phyloP scores from a whole-genome alignment of 2,113 vertebrate species.

The Brienomyrus longianalis region DNA sequence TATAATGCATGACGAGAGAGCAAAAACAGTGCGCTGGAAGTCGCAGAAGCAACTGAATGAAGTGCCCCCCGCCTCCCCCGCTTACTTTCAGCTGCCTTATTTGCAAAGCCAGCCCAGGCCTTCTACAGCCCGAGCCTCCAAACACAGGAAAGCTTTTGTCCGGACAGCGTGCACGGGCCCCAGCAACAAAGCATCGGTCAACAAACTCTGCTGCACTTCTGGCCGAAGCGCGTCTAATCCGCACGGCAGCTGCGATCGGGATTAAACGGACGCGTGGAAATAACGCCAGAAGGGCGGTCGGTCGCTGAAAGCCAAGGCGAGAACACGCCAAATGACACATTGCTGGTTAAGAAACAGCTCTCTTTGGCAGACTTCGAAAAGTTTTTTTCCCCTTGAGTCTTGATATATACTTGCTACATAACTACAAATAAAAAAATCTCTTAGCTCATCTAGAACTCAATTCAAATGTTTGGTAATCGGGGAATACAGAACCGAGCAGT shows the following conservation, averaged over 20 bases:
- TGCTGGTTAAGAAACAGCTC: neutral
- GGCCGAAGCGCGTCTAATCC: neutral
- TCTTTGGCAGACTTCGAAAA: neutral
- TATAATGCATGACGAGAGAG: neutral
- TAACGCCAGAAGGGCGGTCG: neutral
- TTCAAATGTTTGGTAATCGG: neutral
- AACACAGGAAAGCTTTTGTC: constrained; percentile 24
- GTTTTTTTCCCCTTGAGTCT: neutral
- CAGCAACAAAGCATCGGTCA: constrained; percentile 19
- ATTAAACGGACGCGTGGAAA: neutral
- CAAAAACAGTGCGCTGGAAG: constrained; percentile 11
- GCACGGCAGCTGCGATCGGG: neutral
- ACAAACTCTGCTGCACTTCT: constrained; percentile 1
- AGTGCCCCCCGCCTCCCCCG: neutral
- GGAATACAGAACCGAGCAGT: neutral
- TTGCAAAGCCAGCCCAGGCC: constrained; percentile 20
- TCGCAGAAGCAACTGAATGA: neutral
- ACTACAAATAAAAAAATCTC: neutral
- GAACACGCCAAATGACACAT: neutral
- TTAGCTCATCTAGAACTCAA: neutral
- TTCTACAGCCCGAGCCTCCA: neutral
- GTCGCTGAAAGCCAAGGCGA: neutral
- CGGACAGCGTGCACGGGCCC: neutral
- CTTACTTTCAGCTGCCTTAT: neutral
- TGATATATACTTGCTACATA: neutral